Percentiles rank a stretch among this genome's conserved stretches.
Conservation (phyloP, 1,140 invertebrate genomes). For the Acyrthosiphon pisum region DNA sequence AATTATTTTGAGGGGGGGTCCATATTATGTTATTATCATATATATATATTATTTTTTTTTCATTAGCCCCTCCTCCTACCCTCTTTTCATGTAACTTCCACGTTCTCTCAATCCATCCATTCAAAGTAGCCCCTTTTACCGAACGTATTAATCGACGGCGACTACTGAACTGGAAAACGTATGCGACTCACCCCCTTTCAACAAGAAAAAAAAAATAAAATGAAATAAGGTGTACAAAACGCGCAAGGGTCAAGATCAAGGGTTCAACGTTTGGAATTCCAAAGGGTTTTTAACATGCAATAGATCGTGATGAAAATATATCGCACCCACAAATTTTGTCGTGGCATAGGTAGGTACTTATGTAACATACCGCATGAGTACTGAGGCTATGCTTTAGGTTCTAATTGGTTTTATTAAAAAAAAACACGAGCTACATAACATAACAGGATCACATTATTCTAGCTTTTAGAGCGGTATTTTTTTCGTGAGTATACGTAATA, state of each 20-base stretch:
- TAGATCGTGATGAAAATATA: constrained; percentile 30
- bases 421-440: not conserved
- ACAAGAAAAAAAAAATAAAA: not conserved
- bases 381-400: not conserved
- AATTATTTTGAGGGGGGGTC: constrained; percentile 18
- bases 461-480: not conserved
- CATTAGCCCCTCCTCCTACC: not conserved
- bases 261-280: constrained; percentile 30
- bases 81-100: not conserved
- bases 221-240: constrained; percentile 9
- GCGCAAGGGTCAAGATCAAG: not conserved
- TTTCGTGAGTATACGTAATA: not conserved
- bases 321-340: not conserved
- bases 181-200: not conserved
- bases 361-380: not conserved
- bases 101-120: not conserved
- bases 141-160: constrained; percentile 19
- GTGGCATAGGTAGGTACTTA: not conserved
- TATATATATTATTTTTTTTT: constrained; percentile 20
- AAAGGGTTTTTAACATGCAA: constrained; percentile 45
- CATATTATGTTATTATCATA: not conserved
- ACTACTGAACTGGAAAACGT: constrained; percentile 39
- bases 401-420: constrained; percentile 31
- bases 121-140: constrained; percentile 36
- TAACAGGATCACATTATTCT: not conserved